A percentile compares a stretch with the other conserved stretches of the same genome.
Evolutionary conservation across 2,797 vertebrate genomes (phyloP).

Genomic region (Rhabdomys pumilio): DNA sequence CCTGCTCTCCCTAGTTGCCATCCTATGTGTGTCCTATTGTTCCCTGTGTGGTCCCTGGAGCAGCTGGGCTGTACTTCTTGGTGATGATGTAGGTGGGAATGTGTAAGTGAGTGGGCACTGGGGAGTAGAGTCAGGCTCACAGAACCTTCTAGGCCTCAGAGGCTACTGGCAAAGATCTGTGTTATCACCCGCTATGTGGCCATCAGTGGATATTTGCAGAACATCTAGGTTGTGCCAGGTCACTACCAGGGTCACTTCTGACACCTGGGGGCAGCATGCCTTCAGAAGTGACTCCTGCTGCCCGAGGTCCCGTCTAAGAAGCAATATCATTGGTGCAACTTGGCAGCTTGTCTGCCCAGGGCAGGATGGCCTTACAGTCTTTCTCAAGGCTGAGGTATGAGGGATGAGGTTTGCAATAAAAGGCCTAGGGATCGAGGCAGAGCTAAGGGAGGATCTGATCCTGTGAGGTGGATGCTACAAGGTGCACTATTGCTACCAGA

Average conservation of each 20-base stretch:
- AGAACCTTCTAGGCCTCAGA: background rate
- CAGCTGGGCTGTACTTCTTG: too few relatives aligned
- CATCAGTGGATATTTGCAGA: background rate
- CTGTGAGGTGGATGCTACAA: background rate
- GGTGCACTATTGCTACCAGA: background rate
- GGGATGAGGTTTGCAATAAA: background rate
- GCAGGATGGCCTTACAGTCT: too few relatives aligned
- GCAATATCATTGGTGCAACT: background rate
- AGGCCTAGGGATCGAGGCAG: background rate
- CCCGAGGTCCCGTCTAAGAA: background rate
- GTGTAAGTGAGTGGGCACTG: fast-evolving
- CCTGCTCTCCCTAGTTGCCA: background rate
- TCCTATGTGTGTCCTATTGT: background rate
- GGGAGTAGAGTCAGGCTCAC: background rate
- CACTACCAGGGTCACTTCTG: background rate
- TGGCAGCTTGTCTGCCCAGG: background rate
- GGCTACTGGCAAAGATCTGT: background rate
- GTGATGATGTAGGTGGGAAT: background rate
- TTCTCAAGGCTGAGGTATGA: background rate
- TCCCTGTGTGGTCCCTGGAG: background rate
- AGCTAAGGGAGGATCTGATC: background rate
- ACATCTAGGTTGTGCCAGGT: fast-evolving
- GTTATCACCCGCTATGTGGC: background rate
- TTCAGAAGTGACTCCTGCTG: background rate
- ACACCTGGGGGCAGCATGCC: background rate